Base-by-base conservation (phyloP, 2,888 invertebrate genomes). In the Sicus ferrugineus region DNA sequence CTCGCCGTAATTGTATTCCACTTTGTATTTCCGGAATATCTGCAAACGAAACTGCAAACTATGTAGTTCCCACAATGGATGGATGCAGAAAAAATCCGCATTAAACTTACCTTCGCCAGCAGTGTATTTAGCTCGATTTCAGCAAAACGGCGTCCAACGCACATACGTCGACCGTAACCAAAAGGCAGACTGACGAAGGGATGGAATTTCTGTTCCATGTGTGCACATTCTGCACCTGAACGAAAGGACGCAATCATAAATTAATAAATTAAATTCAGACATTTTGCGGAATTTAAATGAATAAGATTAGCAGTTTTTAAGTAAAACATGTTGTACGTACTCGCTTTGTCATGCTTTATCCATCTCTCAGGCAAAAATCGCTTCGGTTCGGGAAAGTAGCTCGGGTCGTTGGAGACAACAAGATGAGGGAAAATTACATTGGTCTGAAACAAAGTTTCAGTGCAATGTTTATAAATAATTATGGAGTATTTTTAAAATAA, bases 391-490 rank as follows among this genome's bases (percentile, higher is more conserved):
- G 90, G 88, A 77, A 94, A 92, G 83, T 93, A 92, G 78, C 90
- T 87, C 70, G 89, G 89, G 77, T 89, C 89, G 81, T 92, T 91
- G 67, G 92, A 92, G 74, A 93, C 88, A 26, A 93, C 89, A 83
- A 92, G 89, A 83, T 93, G 92, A 67, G 93, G 93, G 78, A 93
- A 91, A 74, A 93, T 91, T 42, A 93, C 88, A 83, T 93, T 91
- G 0, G 92, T 92, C 93, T 93, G 86, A 54, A 71, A 71, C 65
- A 26, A 56, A 31, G 50, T n/a, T n/a, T n/a, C n/a, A n/a, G n/a
- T n/a, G n/a, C n/a, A n/a, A n/a, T n/a, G n/a, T n/a, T n/a, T n/a
- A n/a, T n/a, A n/a, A n/a, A n/a, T n/a, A n/a, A n/a, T n/a, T n/a
- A n/a, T n/a, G n/a, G n/a, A n/a, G n/a, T n/a, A n/a, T n/a, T n/a